These are phyloP conservation scores for Phalacrocorax carbo DNA, from an alignment of 2,113 vertebrate species.

Conservation along the genomic window DNA sequence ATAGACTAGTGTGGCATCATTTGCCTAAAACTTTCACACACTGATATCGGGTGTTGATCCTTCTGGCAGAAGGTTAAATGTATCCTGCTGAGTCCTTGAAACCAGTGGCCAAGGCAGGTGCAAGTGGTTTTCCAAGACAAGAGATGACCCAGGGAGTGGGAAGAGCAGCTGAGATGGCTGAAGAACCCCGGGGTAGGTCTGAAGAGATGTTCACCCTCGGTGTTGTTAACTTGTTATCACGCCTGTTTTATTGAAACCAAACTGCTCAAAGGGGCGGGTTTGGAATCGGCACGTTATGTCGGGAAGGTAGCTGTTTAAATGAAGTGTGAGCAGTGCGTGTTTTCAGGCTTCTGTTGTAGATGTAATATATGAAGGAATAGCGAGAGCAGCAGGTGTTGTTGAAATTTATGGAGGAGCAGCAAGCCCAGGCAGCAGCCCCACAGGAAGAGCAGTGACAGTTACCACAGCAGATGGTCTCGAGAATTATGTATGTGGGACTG, in stretches of 20 bases:
- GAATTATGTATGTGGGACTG: background rate
- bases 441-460: slow-evolving; percentile 28
- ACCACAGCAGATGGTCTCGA: background rate
- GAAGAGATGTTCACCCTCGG: background rate
- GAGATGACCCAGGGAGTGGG: background rate
- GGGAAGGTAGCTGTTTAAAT: background rate
- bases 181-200: background rate
- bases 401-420: slow-evolving; percentile 20
- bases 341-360: background rate
- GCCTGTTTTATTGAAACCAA: background rate
- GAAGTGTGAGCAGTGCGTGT: background rate
- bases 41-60: background rate
- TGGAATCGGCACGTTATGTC: accelerated
- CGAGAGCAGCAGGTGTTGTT: background rate
- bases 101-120: background rate
- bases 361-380: background rate
- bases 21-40: background rate
- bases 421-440: background rate
- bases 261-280: background rate
- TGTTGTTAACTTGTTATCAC: accelerated
- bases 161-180: background rate
- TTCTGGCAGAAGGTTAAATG: background rate
- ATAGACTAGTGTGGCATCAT: background rate
- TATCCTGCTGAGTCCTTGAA: background rate
- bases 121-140: background rate